phyloP scores from a whole-genome alignment of 2,113 vertebrate species.

The Arothron firmamentum region DNA sequence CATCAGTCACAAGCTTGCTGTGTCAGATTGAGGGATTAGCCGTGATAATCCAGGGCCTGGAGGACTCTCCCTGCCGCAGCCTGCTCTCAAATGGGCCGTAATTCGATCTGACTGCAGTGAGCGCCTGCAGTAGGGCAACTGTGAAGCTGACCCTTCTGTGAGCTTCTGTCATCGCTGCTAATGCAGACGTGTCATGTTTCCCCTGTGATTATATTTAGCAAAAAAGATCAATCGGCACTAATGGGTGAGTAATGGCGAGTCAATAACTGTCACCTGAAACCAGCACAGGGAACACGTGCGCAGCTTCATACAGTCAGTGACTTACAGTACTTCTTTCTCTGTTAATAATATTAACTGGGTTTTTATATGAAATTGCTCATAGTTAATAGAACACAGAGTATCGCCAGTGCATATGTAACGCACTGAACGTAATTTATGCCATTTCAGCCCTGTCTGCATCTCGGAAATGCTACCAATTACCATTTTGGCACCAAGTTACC shows the following conservation, averaged over 20 bases:
- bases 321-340: not conserved
- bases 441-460: no score
- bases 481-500: no score
- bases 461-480: no score
- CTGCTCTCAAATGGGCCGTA: constrained; percentile 22
- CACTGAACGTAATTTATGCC: no score
- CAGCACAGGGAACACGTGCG: constrained; percentile 12
- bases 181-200: constrained; percentile 46
- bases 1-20: constrained; percentile 37
- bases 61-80: constrained; percentile 42
- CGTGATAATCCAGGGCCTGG: constrained; percentile 54
- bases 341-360: no score
- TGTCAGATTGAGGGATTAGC: constrained; percentile 66
- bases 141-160: constrained; percentile 15
- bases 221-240: constrained; percentile 30
- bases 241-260: constrained; percentile 48
- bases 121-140: not conserved
- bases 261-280: constrained; percentile 44
- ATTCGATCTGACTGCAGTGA: constrained; percentile 25
- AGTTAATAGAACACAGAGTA: no score
- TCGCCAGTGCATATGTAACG: no score
- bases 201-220: constrained; percentile 33
- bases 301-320: constrained; percentile 9
- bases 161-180: constrained; percentile 17
- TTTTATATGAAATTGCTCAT: no score